Percentiles rank a stretch among this genome's conserved stretches.
Conservation (phyloP, 35 echinoderm and acorn worm genomes). For the Apostichopus japonicus region DNA sequence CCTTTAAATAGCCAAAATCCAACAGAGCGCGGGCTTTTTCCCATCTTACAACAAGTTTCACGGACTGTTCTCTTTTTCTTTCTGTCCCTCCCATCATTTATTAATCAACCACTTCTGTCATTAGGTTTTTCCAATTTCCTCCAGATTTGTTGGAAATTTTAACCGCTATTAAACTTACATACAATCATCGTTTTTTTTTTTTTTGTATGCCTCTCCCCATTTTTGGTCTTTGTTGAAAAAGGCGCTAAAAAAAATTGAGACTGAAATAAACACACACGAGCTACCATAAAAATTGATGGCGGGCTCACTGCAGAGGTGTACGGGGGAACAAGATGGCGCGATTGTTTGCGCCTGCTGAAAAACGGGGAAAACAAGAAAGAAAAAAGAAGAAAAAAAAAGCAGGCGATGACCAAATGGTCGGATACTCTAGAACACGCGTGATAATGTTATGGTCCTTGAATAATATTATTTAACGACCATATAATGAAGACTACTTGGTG, state of each 20-base stretch:
- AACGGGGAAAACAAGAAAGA: too few relatives aligned
- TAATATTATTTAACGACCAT: background rate
- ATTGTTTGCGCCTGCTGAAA: background rate
- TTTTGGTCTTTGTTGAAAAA: slow-evolving; percentile 41
- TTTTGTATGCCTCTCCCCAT: too few relatives aligned
- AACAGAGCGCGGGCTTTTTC: too few relatives aligned
- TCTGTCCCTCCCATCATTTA: background rate
- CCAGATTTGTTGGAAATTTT: background rate
- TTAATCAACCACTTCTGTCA: background rate
- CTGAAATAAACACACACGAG: slow-evolving; percentile 23
- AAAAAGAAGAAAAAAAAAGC: too few relatives aligned
- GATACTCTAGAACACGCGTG: background rate
- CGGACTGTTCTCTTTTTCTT: background rate
- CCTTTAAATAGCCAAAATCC: too few relatives aligned
- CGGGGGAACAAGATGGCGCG: background rate
- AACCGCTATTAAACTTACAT: slow-evolving; percentile 42
- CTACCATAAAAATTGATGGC: slow-evolving; percentile 41
- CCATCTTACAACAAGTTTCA: too few relatives aligned
- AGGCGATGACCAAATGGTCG: slow-evolving; percentile 3
- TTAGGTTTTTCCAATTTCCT: background rate
- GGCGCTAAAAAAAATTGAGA: slow-evolving; percentile 3
- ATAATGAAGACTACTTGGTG: background rate
- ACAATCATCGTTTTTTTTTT: slow-evolving; percentile 16
- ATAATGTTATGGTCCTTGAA: background rate
- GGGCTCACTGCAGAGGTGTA: background rate